Conservation (phyloP, 2,888 invertebrate species). For the Mythimna pallens region DNA sequence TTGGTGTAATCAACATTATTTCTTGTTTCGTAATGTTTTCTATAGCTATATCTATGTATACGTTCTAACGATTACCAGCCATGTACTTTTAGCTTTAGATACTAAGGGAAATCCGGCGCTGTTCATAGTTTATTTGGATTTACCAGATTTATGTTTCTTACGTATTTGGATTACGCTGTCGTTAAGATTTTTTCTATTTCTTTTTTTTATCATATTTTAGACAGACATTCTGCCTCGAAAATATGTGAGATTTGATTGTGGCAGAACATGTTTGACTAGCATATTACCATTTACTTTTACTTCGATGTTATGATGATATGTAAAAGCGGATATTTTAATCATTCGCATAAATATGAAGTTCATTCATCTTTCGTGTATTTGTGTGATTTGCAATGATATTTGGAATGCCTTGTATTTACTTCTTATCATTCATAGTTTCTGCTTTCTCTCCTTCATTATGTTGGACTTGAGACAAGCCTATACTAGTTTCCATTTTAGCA, state of each 20-base stretch:
- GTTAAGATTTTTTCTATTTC: conserved; percentile 18
- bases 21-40: conserved; percentile 58
- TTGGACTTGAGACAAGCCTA: conserved; percentile 43
- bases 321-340: conserved; percentile 35
- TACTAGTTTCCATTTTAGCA: conserved; percentile 60
- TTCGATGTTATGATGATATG: conserved; percentile 26
- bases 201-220: conserved; percentile 26
- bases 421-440: conserved; percentile 37
- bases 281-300: conserved; percentile 34
- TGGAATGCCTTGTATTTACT: conserved; percentile 36
- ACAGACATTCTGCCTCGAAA: background rate
- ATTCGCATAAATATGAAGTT: conserved; percentile 46
- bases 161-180: conserved; percentile 32
- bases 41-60: conserved; percentile 17
- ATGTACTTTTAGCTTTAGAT: conserved; percentile 39
- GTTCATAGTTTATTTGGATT: conserved; percentile 43
- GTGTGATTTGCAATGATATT: conserved; percentile 29
- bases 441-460: conserved; percentile 48
- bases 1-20: conserved; percentile 59
- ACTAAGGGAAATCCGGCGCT: conserved; percentile 56
- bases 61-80: conserved; percentile 11
- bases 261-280: conserved; percentile 42
- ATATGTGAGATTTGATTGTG: conserved; percentile 11
- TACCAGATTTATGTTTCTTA: conserved; percentile 34
- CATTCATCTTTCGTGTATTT: conserved; percentile 46